These are phyloP conservation scores for Loriculus beryllinus DNA, from an alignment of 2,797 vertebrate species.

Conservation along the genomic window DNA sequence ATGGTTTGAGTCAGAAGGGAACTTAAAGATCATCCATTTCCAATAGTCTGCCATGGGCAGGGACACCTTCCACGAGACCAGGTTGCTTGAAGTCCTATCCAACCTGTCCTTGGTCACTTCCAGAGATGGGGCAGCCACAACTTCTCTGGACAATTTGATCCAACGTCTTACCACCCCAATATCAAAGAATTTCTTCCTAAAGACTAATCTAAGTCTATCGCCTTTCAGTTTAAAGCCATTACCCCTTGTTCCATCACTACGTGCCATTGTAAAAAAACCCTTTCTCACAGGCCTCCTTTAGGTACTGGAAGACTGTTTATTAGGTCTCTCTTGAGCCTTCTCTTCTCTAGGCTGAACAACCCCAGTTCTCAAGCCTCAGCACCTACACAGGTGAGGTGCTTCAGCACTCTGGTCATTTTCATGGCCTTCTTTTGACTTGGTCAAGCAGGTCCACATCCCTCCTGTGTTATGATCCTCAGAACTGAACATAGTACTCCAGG, in stretches of 20 bases:
- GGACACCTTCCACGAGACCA: no score
- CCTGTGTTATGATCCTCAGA: neutral
- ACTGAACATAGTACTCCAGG: neutral
- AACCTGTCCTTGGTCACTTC: neutral
- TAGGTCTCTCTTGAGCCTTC: no score
- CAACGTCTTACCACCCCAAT: neutral
- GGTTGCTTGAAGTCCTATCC: no score
- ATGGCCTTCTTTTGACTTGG: neutral
- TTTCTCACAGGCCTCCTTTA: no score
- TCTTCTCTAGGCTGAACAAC: neutral
- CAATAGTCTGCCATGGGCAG: neutral
- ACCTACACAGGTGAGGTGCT: neutral
- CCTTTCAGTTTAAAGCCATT: no score
- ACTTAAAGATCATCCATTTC: neutral
- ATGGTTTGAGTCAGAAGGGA: neutral
- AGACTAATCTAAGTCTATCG: no score
- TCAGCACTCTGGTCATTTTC: neutral
- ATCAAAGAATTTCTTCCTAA: neutral
- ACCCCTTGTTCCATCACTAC: no score
- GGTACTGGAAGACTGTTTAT: no score
- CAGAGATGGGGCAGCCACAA: neutral
- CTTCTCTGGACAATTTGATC: neutral
- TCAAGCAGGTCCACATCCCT: neutral
- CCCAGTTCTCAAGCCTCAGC: neutral
- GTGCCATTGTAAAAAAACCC: no score